Conservation (phyloP, 2,113 vertebrate genomes). For the Pomatorhinus ruficollis region DNA sequence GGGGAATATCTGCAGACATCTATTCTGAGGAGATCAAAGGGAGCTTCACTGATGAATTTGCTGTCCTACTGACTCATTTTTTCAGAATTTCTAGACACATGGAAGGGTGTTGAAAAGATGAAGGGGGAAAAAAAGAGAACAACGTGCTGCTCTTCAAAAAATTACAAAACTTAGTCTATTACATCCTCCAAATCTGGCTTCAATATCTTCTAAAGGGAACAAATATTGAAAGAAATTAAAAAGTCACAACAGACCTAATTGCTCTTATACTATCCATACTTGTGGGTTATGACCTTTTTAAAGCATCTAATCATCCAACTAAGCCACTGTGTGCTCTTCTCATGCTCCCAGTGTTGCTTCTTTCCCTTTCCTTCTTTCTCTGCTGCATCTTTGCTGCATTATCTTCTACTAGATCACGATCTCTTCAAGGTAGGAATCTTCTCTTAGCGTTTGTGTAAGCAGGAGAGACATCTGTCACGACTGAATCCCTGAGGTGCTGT, state of each 20-base stretch:
- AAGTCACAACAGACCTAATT: background rate
- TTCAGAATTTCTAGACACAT: constrained; percentile 21
- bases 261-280: background rate
- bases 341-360: background rate
- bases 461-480: background rate
- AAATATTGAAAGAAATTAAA: background rate
- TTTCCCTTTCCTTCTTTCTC: background rate
- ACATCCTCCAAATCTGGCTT: background rate
- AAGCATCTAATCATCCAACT: background rate
- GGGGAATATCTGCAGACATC: constrained; percentile 30
- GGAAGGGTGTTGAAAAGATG: constrained; percentile 33
- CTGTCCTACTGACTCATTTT: constrained; percentile 37
- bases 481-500: background rate
- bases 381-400: background rate
- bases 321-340: background rate
- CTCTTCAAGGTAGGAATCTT: background rate
- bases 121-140: background rate
- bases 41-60: constrained; percentile 25
- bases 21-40: constrained; percentile 45
- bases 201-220: background rate
- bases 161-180: background rate
- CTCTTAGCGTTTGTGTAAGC: background rate
- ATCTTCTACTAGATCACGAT: background rate
- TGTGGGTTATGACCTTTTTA: background rate
- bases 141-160: background rate